phyloP scores from a whole-genome alignment of 2,888 invertebrate genomes.

The Cataglyphis albicans region DNA sequence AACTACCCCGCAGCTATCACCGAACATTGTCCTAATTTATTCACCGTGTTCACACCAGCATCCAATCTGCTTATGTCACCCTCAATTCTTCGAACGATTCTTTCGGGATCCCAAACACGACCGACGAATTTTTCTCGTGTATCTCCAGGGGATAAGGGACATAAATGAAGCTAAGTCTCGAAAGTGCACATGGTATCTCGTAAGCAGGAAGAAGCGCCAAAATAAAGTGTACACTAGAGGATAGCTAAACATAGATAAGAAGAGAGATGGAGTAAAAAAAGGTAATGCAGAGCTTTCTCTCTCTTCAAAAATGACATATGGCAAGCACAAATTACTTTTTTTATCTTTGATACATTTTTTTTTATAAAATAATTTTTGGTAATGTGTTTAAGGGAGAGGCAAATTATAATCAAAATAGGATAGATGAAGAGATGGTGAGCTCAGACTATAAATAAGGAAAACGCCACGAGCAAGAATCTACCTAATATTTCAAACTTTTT shows the following conservation, averaged over 20 bases:
- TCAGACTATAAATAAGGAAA: not conserved
- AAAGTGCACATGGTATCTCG: not conserved
- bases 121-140: not conserved
- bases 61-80: constrained; percentile 22
- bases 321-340: not conserved
- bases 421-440: not conserved
- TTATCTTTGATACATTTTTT: not conserved
- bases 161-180: constrained; percentile 7
- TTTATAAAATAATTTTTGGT: not conserved
- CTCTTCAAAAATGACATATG: not conserved
- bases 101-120: not conserved
- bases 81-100: constrained; percentile 7
- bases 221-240: constrained; percentile 25
- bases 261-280: not conserved
- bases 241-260: not conserved
- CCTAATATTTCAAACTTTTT: not conserved
- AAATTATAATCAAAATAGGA: not conserved
- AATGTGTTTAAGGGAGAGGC: not conserved
- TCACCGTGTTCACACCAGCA: constrained; percentile 18
- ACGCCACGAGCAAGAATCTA: not conserved
- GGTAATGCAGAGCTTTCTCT: not conserved
- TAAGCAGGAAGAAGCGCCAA: not conserved
- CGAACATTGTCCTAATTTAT: constrained; percentile 39
- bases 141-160: not conserved
- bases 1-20: not conserved